These are phyloP conservation scores for Oophaga sylvatica DNA, from an alignment of 2,797 vertebrate species.

Conservation along the genomic window DNA sequence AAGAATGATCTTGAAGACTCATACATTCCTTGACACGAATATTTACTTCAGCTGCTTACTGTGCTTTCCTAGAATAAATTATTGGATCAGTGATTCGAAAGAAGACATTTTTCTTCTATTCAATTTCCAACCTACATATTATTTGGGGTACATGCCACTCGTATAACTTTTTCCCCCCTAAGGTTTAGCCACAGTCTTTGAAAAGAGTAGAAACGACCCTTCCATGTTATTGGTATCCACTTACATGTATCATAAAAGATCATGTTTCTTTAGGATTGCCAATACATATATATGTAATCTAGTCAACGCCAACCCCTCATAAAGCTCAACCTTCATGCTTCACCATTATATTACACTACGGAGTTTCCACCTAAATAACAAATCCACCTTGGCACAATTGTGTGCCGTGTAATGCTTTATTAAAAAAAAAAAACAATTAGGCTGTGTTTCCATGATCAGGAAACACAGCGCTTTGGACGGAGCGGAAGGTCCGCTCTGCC, in stretches of 20 bases:
- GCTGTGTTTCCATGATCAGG: too few species aligned
- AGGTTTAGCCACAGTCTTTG: not conserved
- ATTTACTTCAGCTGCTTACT: constrained; percentile 12
- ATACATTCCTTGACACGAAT: constrained; percentile 7
- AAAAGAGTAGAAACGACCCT: not conserved
- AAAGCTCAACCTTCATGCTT: too few species aligned
- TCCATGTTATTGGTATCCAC: not conserved
- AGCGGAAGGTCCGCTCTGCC: too few species aligned
- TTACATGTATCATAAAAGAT: not conserved
- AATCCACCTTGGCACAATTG: too few species aligned
- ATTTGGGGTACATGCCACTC: not conserved
- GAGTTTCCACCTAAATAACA: too few species aligned
- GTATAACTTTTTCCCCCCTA: not conserved
- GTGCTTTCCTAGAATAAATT: constrained; percentile 18
- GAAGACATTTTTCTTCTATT: constrained; percentile 8
- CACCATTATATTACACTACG: too few species aligned
- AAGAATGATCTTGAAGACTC: constrained; percentile 24
- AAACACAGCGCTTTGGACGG: too few species aligned
- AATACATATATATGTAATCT: too few species aligned
- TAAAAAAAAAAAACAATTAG: too few species aligned
- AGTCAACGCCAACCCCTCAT: too few species aligned
- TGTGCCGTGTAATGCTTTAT: too few species aligned
- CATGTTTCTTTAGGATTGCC: not conserved
- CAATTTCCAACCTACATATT: constrained; percentile 5
- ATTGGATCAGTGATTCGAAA: constrained; percentile 8